These are phyloP conservation scores for Proteles cristata DNA, from an alignment of 2,113 vertebrate genomes.

Conservation along the genomic window DNA sequence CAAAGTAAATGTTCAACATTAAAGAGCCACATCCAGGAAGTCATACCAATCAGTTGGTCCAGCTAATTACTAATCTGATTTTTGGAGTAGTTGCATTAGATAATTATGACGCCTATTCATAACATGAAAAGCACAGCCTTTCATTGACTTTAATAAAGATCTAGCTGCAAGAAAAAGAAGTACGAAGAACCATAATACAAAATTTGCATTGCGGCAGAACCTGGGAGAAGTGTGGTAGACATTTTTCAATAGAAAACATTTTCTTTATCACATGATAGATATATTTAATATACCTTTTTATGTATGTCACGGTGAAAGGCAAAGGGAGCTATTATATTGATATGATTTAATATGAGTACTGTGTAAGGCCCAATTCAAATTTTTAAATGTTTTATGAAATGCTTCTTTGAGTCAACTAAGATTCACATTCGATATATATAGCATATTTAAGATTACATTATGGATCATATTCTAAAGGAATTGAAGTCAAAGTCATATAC, in stretches of 20 bases:
- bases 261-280: conserved; percentile 30
- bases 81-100: conserved; percentile 93
- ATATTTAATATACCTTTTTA: conserved; percentile 22
- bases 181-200: conserved; percentile 77
- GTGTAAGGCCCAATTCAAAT: not conserved
- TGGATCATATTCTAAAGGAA: conserved; percentile 15
- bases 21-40: conserved; percentile 94
- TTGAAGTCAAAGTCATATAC: not conserved
- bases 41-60: conserved; percentile 96
- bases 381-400: conserved; percentile 26
- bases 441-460: not conserved
- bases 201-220: conserved; percentile 72
- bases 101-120: conserved; percentile 94
- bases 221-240: not conserved
- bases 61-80: conserved; percentile 99
- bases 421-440: conserved; percentile 38
- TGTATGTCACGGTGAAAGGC: not conserved
- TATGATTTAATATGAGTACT: not conserved
- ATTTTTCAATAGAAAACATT: conserved; percentile 61
- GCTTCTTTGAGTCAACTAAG: conserved; percentile 15
- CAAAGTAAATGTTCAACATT: conserved; percentile 99
- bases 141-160: conserved; percentile 90
- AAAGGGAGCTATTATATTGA: not conserved
- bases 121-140: conserved; percentile 90
- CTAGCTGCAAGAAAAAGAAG: conserved; percentile 84